These are phyloP conservation scores for Heliconius charithonia DNA, from an alignment of 2,888 invertebrate genomes.

Conservation along the genomic window DNA sequence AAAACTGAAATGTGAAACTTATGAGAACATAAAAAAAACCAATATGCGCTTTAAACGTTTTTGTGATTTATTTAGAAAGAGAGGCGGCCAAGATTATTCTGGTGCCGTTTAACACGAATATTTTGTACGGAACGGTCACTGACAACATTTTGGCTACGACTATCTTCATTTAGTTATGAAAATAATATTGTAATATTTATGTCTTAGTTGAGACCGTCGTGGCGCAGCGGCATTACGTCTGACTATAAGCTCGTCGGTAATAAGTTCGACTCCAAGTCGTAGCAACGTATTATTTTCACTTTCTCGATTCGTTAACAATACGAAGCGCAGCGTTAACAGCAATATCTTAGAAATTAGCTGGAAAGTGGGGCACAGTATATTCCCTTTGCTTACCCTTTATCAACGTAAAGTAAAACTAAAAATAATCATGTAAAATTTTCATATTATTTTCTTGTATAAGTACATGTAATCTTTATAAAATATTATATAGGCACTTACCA, in stretches of 20 bases:
- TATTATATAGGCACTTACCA: too few species aligned
- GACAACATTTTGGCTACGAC: conserved; percentile 21
- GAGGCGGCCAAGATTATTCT: conserved; percentile 25
- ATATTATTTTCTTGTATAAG: too few species aligned
- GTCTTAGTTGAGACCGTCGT: neutral
- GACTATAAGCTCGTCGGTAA: neutral
- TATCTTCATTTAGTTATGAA: conserved; percentile 13
- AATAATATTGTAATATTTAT: neutral
- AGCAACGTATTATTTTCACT: neutral
- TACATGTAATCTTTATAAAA: too few species aligned
- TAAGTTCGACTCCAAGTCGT: neutral
- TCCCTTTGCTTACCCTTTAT: too few species aligned
- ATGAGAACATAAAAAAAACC: conserved; percentile 21
- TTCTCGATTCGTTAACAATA: neutral
- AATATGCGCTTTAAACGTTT: conserved; percentile 20
- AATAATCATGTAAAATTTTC: too few species aligned
- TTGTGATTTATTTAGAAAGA: conserved; percentile 25
- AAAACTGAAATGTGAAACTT: conserved; percentile 18
- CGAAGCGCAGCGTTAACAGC: neutral
- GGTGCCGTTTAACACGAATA: conserved; percentile 23
- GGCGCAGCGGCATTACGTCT: neutral
- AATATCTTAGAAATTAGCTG: too few species aligned
- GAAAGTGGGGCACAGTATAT: too few species aligned
- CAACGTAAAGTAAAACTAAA: too few species aligned
- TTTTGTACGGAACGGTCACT: conserved; percentile 13